Conservation (phyloP, 1,140 invertebrate genomes). For the Drosophila leontia region DNA sequence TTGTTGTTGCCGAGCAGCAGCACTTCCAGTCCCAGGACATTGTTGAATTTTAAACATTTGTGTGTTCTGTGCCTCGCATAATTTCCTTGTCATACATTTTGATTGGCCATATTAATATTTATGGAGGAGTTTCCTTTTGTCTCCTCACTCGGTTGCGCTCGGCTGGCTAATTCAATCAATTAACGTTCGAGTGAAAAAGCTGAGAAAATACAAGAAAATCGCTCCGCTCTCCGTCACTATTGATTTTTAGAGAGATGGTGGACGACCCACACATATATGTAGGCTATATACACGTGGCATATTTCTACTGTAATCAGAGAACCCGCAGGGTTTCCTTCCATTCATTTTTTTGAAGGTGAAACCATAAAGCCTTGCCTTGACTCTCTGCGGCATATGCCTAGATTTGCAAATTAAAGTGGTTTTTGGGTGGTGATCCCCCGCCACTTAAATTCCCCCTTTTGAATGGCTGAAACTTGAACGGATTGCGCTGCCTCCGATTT, state of each 20-base stretch:
- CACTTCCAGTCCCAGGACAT: conserved; percentile 10
- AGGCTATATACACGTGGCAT: conserved; percentile 41
- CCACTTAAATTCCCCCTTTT: conserved; percentile 34
- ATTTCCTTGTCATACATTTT: conserved; percentile 79
- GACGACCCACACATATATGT: conserved; percentile 8
- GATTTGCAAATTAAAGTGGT: conserved; percentile 62
- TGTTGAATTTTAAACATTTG: conserved; percentile 68
- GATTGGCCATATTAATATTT: conserved; percentile 74
- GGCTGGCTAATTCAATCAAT: conserved; percentile 68
- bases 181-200: conserved; percentile 41
- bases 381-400: conserved; percentile 54
- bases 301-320: conserved; percentile 55
- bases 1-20: conserved; percentile 14
- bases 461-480: conserved; percentile 41
- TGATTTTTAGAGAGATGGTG: conserved; percentile 56
- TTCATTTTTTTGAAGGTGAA: conserved; percentile 44
- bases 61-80: conserved; percentile 55
- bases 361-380: conserved; percentile 55
- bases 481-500: conserved; percentile 32
- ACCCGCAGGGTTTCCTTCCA: conserved; percentile 57
- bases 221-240: conserved; percentile 46
- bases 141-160: conserved; percentile 29
- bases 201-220: conserved; percentile 28
- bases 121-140: conserved; percentile 52
- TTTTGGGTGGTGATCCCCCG: conserved; percentile 8